A percentile compares a stretch with the other conserved stretches of the same genome.
These are phyloP conservation scores for Alosa sapidissima DNA, from an alignment of 2,797 vertebrate genomes.

Conservation along the genomic window DNA sequence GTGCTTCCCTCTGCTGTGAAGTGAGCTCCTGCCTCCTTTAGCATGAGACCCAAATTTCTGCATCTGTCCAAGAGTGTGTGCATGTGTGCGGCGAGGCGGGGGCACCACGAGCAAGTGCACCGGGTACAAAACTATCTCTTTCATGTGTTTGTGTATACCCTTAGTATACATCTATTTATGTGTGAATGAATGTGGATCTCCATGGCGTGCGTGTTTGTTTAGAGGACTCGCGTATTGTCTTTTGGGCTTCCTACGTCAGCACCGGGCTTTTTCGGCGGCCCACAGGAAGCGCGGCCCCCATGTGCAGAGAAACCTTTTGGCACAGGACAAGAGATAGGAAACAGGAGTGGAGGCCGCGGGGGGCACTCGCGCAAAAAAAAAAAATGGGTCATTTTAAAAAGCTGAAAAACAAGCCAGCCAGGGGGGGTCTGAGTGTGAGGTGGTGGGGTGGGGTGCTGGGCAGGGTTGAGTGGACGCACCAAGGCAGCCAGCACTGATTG, in stretches of 20 bases:
- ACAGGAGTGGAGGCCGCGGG: conserved; percentile 60
- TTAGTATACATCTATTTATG: conserved; percentile 46
- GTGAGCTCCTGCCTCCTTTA: neutral
- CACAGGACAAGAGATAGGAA: conserved; percentile 77
- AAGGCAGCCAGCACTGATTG: neutral
- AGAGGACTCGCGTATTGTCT: conserved; percentile 75
- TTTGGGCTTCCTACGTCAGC: conserved; percentile 71
- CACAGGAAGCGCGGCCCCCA: conserved; percentile 79
- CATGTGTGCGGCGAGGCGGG: neutral
- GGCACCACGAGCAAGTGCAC: neutral
- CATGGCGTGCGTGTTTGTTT: conserved; percentile 69
- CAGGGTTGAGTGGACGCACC: neutral
- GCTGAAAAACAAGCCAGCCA: neutral
- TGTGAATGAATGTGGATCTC: conserved; percentile 53
- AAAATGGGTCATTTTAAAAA: conserved; percentile 18
- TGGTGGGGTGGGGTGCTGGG: neutral
- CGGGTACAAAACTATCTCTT: conserved; percentile 21
- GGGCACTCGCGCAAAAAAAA: neutral
- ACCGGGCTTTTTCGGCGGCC: conserved; percentile 71
- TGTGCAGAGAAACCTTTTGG: conserved; percentile 83
- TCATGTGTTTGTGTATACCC: conserved; percentile 48
- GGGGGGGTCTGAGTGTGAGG: neutral
- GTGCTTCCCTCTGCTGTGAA: too few relatives aligned
- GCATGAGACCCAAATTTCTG: neutral
- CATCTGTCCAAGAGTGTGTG: neutral